phyloP scores from a whole-genome alignment of 2,113 vertebrate genomes.

The Eidolon helvum region DNA sequence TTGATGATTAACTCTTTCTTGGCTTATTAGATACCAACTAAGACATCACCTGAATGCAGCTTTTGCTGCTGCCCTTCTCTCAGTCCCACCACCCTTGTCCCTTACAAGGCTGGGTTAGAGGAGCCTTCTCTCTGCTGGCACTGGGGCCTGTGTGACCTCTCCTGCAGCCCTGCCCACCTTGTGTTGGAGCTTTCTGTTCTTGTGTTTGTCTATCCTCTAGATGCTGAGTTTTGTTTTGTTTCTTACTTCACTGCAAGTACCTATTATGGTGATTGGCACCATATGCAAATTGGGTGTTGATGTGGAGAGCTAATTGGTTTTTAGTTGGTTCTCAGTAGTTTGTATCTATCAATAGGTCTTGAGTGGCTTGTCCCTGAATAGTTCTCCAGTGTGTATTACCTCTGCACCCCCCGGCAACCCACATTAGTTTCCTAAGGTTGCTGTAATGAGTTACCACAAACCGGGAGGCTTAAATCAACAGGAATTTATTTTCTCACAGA shows the following conservation, averaged over 20 bases:
- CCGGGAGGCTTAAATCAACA: fast-evolving
- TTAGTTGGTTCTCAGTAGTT: not conserved
- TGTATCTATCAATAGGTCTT: not conserved
- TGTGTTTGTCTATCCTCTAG: not conserved
- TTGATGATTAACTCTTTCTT: slow-evolving; percentile 23
- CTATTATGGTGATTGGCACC: fast-evolving
- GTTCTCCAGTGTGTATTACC: fast-evolving
- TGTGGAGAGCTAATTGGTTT: not conserved
- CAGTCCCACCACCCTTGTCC: fast-evolving
- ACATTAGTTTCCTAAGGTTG: not conserved
- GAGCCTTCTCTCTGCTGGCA: fast-evolving
- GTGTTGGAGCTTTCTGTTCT: fast-evolving
- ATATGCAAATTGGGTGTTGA: fast-evolving
- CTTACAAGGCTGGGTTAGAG: not conserved
- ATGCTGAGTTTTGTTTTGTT: fast-evolving
- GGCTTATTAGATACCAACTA: not conserved
- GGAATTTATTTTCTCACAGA: not conserved
- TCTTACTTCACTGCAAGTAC: not conserved
- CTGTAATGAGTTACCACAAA: not conserved
- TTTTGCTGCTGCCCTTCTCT: not conserved
- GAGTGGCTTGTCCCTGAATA: not conserved
- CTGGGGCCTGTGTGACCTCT: fast-evolving
- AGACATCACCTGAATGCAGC: not conserved
- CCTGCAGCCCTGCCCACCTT: fast-evolving
- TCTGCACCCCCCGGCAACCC: fast-evolving